These are phyloP conservation scores for Microtus pennsylvanicus DNA, from an alignment of 2,113 vertebrate genomes.

Conservation along the genomic window DNA sequence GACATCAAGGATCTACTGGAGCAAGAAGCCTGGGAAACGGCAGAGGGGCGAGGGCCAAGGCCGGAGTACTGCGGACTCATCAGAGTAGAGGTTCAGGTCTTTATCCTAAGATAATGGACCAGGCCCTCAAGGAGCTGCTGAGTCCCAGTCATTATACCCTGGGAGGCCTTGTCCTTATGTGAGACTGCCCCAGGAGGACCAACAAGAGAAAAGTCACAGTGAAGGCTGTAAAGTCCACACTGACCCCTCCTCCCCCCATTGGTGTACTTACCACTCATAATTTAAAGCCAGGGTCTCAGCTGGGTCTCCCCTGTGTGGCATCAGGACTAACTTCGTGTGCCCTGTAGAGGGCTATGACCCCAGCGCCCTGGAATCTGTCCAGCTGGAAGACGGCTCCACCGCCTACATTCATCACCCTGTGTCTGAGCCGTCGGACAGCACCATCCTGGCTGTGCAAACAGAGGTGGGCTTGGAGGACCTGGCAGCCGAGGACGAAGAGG, in stretches of 20 bases:
- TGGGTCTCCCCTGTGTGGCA: not conserved
- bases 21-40: not conserved
- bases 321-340: not conserved
- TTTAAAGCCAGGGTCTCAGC: not conserved
- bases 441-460: conserved; percentile 86
- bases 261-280: not conserved
- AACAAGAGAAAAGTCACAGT: not conserved
- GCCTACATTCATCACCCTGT: conserved; percentile 88
- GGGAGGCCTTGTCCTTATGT: not conserved
- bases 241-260: not conserved
- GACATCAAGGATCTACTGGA: not conserved
- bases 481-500: conserved; percentile 79
- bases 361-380: conserved; percentile 86
- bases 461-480: conserved; percentile 84
- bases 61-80: not conserved
- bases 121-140: not conserved
- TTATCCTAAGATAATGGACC: not conserved
- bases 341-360: conserved; percentile 87
- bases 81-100: not conserved
- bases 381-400: conserved; percentile 91
- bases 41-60: not conserved
- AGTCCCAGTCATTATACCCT: not conserved
- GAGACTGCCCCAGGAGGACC: not conserved
- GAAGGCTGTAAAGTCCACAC: not conserved
- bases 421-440: conserved; percentile 78